Evolutionary conservation across 2,888 invertebrate species (phyloP).

Genomic region (Petrolisthes manimaculis): DNA sequence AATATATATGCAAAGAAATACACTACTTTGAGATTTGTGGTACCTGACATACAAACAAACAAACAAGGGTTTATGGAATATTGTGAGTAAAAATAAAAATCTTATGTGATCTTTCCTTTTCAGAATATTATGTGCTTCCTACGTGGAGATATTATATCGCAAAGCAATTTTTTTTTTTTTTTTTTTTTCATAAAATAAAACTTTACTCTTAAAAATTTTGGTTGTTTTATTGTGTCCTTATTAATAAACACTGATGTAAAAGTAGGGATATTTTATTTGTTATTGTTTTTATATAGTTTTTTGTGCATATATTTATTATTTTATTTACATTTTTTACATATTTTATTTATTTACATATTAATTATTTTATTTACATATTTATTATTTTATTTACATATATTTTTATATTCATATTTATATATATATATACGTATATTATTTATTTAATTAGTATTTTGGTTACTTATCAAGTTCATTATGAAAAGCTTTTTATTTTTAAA

Average conservation of each 20-base stretch:
- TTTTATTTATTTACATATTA: background rate
- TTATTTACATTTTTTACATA: background rate
- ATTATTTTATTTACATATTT: background rate
- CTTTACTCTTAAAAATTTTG: background rate
- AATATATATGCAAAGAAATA: too few species aligned
- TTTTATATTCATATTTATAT: too few species aligned
- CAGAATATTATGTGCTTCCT: slow-evolving; percentile 50
- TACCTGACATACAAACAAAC: too few species aligned
- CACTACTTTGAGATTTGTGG: too few species aligned
- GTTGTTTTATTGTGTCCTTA: background rate
- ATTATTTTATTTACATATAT: background rate
- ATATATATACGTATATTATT: too few species aligned
- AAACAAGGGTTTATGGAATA: background rate
- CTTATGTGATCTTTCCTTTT: slow-evolving; percentile 55
- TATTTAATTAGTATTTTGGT: too few species aligned
- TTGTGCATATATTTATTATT: too few species aligned
- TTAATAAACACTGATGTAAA: too few species aligned
- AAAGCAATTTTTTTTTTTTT: slow-evolving; percentile 13
- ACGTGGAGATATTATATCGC: slow-evolving; percentile 37
- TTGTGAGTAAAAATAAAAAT: slow-evolving; percentile 20
- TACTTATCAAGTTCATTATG: too few species aligned
- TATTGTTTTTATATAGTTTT: too few species aligned
- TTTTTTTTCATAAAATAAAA: background rate
- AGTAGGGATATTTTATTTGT: too few species aligned
- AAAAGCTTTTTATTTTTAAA: too few species aligned